These are phyloP conservation scores for Cranoglanis bouderius DNA, from an alignment of 2,113 vertebrate genomes.

Conservation along the genomic window DNA sequence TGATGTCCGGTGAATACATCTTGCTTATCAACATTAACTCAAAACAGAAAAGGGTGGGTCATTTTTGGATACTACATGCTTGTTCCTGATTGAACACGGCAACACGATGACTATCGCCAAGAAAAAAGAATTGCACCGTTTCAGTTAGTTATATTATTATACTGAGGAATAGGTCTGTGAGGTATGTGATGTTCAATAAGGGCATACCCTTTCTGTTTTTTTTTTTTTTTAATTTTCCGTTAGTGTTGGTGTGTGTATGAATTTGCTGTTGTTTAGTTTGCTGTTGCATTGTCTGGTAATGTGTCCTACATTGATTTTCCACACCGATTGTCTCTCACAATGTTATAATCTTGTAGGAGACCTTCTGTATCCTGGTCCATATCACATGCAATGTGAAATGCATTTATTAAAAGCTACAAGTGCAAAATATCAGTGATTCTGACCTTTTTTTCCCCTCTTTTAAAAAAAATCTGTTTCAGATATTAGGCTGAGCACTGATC, in stretches of 20 bases:
- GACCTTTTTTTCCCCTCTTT: neutral
- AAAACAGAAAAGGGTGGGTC: neutral
- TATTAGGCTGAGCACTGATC: neutral
- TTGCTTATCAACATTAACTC: neutral
- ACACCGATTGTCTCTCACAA: neutral
- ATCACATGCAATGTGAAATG: neutral
- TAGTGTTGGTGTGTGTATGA: neutral
- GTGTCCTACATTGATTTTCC: neutral
- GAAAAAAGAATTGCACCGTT: neutral
- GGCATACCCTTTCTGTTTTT: too few relatives aligned
- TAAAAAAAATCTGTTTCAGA: neutral
- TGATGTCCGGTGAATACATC: neutral
- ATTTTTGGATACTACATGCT: neutral
- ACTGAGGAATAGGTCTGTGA: neutral
- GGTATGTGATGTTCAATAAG: neutral
- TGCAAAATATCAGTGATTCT: neutral
- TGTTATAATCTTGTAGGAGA: neutral
- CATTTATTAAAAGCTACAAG: constrained; percentile 9
- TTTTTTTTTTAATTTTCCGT: too few relatives aligned
- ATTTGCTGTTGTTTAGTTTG: neutral
- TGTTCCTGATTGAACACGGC: neutral
- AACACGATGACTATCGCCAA: neutral
- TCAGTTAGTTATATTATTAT: neutral
- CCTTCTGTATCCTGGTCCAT: neutral
- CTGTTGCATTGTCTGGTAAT: neutral